These are phyloP conservation scores for Andricus grossulariae DNA, from an alignment of 1,140 invertebrate species.

Conservation along the genomic window DNA sequence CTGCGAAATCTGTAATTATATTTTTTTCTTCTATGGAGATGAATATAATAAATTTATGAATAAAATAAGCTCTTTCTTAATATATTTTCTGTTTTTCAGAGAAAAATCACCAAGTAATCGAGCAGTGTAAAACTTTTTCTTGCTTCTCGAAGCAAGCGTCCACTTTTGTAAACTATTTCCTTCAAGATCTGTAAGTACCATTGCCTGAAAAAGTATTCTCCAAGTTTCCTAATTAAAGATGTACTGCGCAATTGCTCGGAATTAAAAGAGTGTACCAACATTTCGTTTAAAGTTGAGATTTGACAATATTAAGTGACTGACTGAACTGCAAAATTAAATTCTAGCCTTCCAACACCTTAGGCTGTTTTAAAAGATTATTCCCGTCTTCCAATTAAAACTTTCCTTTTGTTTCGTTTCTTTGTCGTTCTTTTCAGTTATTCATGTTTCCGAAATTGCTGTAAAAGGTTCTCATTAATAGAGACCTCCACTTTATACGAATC, in stretches of 20 bases:
- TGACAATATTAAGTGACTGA: not conserved
- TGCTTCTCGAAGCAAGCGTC: not conserved
- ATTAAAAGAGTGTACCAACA: constrained; percentile 7
- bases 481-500: too few species aligned
- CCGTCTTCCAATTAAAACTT: constrained; percentile 13
- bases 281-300: constrained; percentile 1
- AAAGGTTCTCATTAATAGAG: not conserved
- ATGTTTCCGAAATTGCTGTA: not conserved
- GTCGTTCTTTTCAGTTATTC: not conserved
- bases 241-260: not conserved
- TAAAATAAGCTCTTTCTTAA: too few species aligned
- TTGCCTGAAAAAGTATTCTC: not conserved
- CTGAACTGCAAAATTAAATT: constrained; percentile 14
- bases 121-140: not conserved
- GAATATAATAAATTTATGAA: too few species aligned
- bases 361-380: not conserved
- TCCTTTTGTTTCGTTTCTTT: not conserved
- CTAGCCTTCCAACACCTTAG: not conserved
- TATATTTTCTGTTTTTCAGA: too few species aligned
- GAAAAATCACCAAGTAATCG: too few species aligned
- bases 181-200: not conserved
- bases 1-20: too few species aligned
- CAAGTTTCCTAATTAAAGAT: constrained; percentile 1
- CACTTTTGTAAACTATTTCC: not conserved
- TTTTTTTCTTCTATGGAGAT: too few species aligned